Evolutionary conservation across 2,888 invertebrate species (phyloP).

Genomic region (Drosophila setosimentum): DNA sequence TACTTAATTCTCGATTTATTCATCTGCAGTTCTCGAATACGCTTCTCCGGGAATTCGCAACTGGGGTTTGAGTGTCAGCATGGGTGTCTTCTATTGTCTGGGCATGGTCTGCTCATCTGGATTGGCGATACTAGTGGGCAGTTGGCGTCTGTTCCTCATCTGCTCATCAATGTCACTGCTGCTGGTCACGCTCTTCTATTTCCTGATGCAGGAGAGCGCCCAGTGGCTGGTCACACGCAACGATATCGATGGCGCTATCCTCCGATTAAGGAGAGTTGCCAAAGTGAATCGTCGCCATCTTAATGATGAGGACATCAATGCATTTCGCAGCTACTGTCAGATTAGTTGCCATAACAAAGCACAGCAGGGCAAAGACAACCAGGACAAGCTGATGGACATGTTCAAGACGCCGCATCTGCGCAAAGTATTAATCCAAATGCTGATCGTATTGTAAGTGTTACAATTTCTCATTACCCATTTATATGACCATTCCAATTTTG

Average conservation of each 20-base stretch:
- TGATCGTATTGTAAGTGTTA: conserved; percentile 86
- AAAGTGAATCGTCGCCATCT: conserved; percentile 85
- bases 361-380: conserved; percentile 13
- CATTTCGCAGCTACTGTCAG: conserved; percentile 76
- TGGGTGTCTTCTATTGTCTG: conserved; percentile 86
- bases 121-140: conserved; percentile 84
- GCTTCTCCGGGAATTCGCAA: conserved; percentile 86
- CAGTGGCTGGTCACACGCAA: conserved; percentile 87
- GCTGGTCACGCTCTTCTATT: conserved; percentile 85
- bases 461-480: too few species aligned
- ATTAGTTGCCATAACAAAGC: conserved; percentile 45
- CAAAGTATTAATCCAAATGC: conserved; percentile 85
- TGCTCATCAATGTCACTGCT: conserved; percentile 86
- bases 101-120: conserved; percentile 86
- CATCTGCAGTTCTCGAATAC: conserved; percentile 86
- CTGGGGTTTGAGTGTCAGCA: conserved; percentile 86
- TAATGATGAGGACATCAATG: conserved; percentile 72
- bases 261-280: conserved; percentile 86
- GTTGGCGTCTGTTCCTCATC: conserved; percentile 86
- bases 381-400: conserved; percentile 82
- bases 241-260: conserved; percentile 85
- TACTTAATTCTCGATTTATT: background rate
- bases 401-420: conserved; percentile 86
- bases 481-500: background rate
- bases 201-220: conserved; percentile 87